Percentiles rank a stretch among this genome's conserved stretches.
phyloP scores from a whole-genome alignment of 2,888 invertebrate genomes.

The Tinea semifulvella region DNA sequence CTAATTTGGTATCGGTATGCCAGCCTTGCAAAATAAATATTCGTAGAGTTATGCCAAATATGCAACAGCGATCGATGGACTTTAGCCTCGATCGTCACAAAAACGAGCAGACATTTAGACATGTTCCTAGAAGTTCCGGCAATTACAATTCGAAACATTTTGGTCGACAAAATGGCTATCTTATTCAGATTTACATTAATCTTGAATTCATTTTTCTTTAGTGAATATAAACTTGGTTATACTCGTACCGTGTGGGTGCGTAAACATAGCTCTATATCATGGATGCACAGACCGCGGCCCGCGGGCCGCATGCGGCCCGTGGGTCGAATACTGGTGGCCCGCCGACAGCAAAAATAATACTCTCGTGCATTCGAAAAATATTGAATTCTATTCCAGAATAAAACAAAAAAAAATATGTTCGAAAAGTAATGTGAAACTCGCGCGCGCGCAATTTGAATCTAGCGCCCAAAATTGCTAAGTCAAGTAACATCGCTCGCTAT shows the following conservation, averaged over 20 bases:
- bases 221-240: background rate
- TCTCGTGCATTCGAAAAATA: too few relatives aligned
- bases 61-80: constrained; percentile 15
- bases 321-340: too few relatives aligned
- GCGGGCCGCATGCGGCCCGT: too few relatives aligned
- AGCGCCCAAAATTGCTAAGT: too few relatives aligned
- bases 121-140: constrained; percentile 2
- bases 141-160: constrained; percentile 1
- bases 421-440: too few relatives aligned
- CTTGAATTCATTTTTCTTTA: background rate
- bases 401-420: too few relatives aligned
- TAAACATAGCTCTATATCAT: constrained; percentile 4
- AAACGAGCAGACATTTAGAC: constrained; percentile 5
- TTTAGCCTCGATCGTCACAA: constrained; percentile 7
- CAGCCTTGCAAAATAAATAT: constrained; percentile 24
- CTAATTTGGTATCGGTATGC: constrained; percentile 24
- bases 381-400: too few relatives aligned
- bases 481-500: too few relatives aligned
- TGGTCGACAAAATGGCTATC: background rate
- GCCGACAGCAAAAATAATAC: too few relatives aligned
- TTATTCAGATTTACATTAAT: constrained; percentile 2
- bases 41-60: constrained; percentile 24
- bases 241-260: background rate
- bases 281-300: too few relatives aligned
- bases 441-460: too few relatives aligned